These are phyloP conservation scores for Triplophysa tibetana DNA, from an alignment of 2,113 vertebrate genomes.

Conservation along the genomic window DNA sequence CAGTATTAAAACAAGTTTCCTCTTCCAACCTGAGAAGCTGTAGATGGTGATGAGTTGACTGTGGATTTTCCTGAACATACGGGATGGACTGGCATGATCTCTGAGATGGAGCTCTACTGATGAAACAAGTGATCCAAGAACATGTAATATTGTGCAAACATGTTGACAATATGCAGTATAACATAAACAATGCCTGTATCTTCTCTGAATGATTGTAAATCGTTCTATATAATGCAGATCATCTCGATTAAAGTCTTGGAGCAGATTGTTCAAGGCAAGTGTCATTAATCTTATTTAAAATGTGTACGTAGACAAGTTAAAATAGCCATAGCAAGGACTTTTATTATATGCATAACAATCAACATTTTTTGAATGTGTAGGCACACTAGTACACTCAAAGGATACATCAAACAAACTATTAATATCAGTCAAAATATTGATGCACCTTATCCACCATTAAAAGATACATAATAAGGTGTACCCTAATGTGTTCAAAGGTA, in stretches of 20 bases:
- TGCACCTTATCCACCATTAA: too few species aligned
- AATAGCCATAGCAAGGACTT: too few species aligned
- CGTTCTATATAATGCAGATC: too few species aligned
- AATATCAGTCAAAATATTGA: too few species aligned
- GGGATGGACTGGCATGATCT: neutral
- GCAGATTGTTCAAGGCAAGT: slow-evolving; percentile 2
- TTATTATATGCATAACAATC: too few species aligned
- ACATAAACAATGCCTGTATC: too few species aligned
- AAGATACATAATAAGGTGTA: too few species aligned
- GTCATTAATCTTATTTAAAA: neutral
- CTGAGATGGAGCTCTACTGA: slow-evolving; percentile 27
- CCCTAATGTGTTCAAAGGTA: too few species aligned
- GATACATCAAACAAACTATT: too few species aligned
- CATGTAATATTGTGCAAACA: neutral
- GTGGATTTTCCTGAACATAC: slow-evolving; percentile 31
- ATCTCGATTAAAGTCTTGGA: neutral
- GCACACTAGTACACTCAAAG: too few species aligned
- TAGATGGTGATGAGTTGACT: neutral
- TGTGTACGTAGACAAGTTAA: neutral
- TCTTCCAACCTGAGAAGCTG: neutral
- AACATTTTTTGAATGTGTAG: too few species aligned
- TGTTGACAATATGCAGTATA: neutral
- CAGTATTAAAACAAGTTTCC: neutral
- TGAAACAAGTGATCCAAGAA: neutral
- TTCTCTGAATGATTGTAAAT: too few species aligned